Base-by-base conservation (phyloP, 2,113 vertebrate species). In the Smithornis capensis region DNA sequence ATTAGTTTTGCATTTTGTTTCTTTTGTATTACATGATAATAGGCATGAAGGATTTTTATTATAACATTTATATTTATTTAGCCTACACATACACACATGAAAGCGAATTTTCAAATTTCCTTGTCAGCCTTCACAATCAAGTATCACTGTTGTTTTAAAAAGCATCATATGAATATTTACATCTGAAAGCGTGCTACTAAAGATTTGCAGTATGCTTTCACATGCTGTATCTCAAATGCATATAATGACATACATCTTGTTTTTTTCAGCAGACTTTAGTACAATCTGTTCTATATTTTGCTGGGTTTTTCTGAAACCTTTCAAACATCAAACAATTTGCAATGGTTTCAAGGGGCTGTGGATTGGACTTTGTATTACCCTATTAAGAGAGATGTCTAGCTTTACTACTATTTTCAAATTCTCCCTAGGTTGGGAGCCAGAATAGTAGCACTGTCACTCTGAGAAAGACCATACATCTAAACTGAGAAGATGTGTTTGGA, bases 11-110 rank as follows among this genome's bases (percentile, higher is more conserved):
- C 33, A 89, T 56, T 90, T 81, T 92, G 11, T 23, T 90, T 83
- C 68, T 90, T 90, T 83, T 74, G 22, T 59, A 70, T 55, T 86
- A 35, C 14, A 50, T 38, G 19, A 83, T n/a, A 67, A 95, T 88
- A 93, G 42, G 23, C 63, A 80, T 38, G 16, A 55, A 74, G 47
- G 5, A 68, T 57, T 92, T 79, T 81, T 83, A 88, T 92, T 83
- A 57, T 49, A 68, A 71, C 79, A 83, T 79, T 94, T 84, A 70
- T 18, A 75, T 78, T 52, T 89, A 83, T 93, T 71, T 88, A 89
- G 80, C 71, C 55, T 87, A 89, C 60, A 59, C 7, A 59, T 49
- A 40, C 49, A 83, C 7, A 60, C 2, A 53, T 33, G 44, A 77
- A 86, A 55, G 16, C 8, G 9, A 35, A 0, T 53, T 70, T 83